phyloP scores from a whole-genome alignment of 2,113 vertebrate species.

The Arizona elegans region DNA sequence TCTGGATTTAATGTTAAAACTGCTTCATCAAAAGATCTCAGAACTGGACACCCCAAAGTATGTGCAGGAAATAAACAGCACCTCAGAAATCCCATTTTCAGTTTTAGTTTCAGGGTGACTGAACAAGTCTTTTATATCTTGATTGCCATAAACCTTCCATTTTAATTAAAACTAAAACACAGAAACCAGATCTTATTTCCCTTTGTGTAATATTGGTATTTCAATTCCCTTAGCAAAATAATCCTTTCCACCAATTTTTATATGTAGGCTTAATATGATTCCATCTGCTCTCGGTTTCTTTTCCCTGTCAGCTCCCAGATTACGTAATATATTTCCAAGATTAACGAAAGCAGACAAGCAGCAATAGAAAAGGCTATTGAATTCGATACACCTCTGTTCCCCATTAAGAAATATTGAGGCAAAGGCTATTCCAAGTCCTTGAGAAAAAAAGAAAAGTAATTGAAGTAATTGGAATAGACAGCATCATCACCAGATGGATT shows the following conservation, averaged over 20 bases:
- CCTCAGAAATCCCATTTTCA: neutral
- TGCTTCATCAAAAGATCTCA: neutral
- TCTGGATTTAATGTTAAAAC: neutral
- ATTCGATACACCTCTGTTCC: neutral
- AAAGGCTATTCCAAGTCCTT: neutral
- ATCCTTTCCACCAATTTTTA: neutral
- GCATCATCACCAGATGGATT: neutral
- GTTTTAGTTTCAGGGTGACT: neutral
- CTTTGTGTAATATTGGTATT: neutral
- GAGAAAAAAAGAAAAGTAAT: neutral
- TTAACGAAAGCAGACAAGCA: neutral
- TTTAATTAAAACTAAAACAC: neutral
- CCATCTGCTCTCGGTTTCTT: neutral
- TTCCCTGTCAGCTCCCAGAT: neutral
- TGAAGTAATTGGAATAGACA: neutral
- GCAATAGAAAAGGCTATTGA: neutral
- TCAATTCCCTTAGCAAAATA: neutral
- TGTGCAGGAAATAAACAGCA: neutral
- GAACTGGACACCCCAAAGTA: neutral
- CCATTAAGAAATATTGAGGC: neutral
- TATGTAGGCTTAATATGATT: neutral
- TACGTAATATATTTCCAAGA: slow-evolving; percentile 11
- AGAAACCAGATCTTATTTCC: neutral
- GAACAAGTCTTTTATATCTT: neutral
- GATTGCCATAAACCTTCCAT: neutral